Evolutionary conservation across 2,797 vertebrate species (phyloP), one percentile per base, ranked within the genome.

Genomic region (Pangasius mekongensis): DNA sequence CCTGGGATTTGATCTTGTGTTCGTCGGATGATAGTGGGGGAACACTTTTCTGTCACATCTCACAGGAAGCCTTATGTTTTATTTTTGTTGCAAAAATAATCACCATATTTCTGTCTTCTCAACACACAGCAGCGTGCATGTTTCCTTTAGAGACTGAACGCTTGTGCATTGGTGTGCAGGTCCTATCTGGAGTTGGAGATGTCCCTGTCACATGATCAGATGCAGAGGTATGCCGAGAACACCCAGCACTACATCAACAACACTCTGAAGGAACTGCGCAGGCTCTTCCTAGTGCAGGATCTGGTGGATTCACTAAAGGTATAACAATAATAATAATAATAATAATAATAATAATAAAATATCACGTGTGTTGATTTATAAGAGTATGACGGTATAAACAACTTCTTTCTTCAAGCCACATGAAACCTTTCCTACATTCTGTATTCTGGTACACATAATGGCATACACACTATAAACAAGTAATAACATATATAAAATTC

Each of bases 221-320:
- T 97, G 93, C 97, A 97, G 95, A 97, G 96, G 93, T 97, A 97
- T 93, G 97, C 97, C 18, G 97, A 91, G 96, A 97, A 95, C 22
- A 94, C 94, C 84, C 96, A 97, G 74, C 93, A 95, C 86, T 97
- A 97, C n/a, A 74, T 97, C 87, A 98, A 97, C 77, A 94, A 92
- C 93, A 95, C 94, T 0, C 92, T 97, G 74, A 97, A 95, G 80
- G 97, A 97, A 92, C 95, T 98, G 80, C 94, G 97, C 90, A 96
- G 97, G 87, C 97, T 99, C 88, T 96, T 98, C 93, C 94, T 99
- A 58, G 97, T 98, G 0, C 96, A 98, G 86, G 97, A 98, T 91
- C 93, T 98, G 92, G 97, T 98, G n/a, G 98, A 99, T 94, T 98
- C 98, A 86, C 94, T 99, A 84, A 98, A 98, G 97, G 94, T 94